Base-by-base conservation (phyloP, 1,140 invertebrate genomes). In the Drosophila oshimai region DNA sequence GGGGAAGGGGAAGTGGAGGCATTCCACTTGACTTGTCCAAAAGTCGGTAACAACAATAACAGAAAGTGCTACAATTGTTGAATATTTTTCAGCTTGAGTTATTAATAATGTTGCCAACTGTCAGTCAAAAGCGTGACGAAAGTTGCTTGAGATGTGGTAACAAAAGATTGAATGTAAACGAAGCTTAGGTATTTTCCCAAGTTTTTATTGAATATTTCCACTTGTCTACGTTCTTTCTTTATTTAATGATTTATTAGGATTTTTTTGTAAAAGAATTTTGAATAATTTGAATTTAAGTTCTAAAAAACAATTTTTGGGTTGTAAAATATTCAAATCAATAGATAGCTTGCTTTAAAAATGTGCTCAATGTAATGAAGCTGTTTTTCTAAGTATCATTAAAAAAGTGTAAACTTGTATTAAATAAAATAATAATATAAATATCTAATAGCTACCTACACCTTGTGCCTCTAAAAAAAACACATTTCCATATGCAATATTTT, bases 31-130 rank as follows among this genome's bases (percentile, higher is more conserved):
- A 70, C 51, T 71, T 55, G 36, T 33, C 44, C 37, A 50, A 57
- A 51, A 22, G 15, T 39, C 33, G 22, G 24, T 33, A 41, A 62
- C 22, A 13, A 22, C 20, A 13, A 53, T 50, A 39, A 58, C 46
- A 49, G 37, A 60, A 64, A 64, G 33, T 73, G 65, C 54, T 33
- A 62, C 55, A 83, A 69, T 61, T 67, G 44, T 74, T 24, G 22
- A 62, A 60, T 55, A 62, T 47, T 58, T 69, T 55, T 51, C 12
- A 10, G 3, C 7, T 28, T 12, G 9, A 33, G 17, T 31, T 68
- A 55, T 47, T 68, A 41, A 54, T 61, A 64, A 60, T 62, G 64
- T 65, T 54, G 46, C 55, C 37, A 58, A 44, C 54, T 64, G 33
- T 65, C 61, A 64, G 10, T 54, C 28, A 41, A 46, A 28, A 41